phyloP scores from a whole-genome alignment of 2,888 invertebrate species.

The Antheraea assamensis region DNA sequence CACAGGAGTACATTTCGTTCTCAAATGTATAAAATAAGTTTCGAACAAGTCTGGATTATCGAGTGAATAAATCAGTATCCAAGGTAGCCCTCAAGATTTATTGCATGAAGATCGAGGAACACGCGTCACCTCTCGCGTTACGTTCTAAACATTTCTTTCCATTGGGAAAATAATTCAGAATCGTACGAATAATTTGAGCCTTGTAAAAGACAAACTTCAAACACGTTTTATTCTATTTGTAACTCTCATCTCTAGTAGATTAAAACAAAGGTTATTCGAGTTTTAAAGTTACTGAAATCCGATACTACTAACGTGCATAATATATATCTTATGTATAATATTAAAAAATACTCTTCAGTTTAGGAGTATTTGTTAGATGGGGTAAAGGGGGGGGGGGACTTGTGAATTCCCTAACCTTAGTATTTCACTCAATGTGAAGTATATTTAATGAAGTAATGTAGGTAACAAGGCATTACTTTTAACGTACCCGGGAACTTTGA shows the following conservation, averaged over 20 bases:
- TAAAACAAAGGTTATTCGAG: too few relatives aligned
- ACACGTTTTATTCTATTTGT: not conserved
- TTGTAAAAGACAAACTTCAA: not conserved
- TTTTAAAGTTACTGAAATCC: too few relatives aligned
- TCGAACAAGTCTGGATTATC: slow-evolving; percentile 58
- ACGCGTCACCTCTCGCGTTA: slow-evolving; percentile 46
- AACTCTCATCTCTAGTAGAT: too few relatives aligned
- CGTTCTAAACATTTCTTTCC: slow-evolving; percentile 42
- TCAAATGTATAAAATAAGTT: slow-evolving; percentile 52
- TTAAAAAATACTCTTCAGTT: too few relatives aligned
- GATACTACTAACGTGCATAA: too few relatives aligned
- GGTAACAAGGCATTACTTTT: slow-evolving; percentile 24
- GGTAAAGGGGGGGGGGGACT: not conserved
- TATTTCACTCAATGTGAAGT: not conserved
- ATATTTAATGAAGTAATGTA: slow-evolving; percentile 12
- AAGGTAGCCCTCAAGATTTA: slow-evolving; percentile 58
- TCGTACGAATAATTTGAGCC: not conserved
- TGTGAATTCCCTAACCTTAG: not conserved
- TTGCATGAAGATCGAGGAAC: slow-evolving; percentile 45
- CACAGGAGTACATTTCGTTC: slow-evolving; percentile 36
- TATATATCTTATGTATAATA: too few relatives aligned
- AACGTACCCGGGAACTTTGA: slow-evolving; percentile 10
- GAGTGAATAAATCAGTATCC: slow-evolving; percentile 60
- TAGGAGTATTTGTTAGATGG: too few relatives aligned
- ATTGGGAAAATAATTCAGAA: slow-evolving; percentile 28